These are phyloP conservation scores for Trinectes maculatus DNA, from an alignment of 2,113 vertebrate species.

Conservation along the genomic window DNA sequence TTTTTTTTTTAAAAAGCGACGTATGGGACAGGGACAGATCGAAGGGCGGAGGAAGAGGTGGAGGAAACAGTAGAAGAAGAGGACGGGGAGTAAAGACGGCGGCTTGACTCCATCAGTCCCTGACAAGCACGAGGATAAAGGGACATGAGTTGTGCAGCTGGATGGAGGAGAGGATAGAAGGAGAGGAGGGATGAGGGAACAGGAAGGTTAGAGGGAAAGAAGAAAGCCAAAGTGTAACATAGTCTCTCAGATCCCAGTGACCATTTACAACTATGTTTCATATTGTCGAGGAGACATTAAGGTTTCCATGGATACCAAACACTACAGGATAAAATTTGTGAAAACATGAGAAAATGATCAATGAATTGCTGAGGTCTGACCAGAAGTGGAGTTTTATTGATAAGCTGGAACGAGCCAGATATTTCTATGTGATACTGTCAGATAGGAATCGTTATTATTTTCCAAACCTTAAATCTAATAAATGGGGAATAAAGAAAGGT, in stretches of 20 bases:
- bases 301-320: slow-evolving; percentile 21
- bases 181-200: slow-evolving; percentile 11
- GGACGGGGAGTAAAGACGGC: slow-evolving; percentile 1
- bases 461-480: neutral
- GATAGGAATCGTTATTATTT: neutral
- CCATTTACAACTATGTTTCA: slow-evolving; percentile 19
- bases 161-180: slow-evolving; percentile 15
- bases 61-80: slow-evolving; percentile 17
- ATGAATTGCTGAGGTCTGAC: too few species aligned
- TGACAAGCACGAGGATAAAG: slow-evolving; percentile 15
- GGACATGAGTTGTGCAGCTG: slow-evolving; percentile 10
- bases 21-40: slow-evolving; percentile 65
- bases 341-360: slow-evolving; percentile 19
- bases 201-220: slow-evolving; percentile 8
- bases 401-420: too few species aligned
- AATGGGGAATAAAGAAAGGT: slow-evolving; percentile 7
- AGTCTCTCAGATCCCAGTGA: neutral
- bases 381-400: too few species aligned
- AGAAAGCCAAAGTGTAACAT: neutral
- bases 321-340: neutral
- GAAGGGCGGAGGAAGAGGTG: slow-evolving; percentile 33
- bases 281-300: neutral
- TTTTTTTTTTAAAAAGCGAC: too few species aligned
- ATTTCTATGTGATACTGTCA: slow-evolving; percentile 7
- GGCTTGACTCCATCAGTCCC: slow-evolving; percentile 23